These are phyloP conservation scores for Prionailurus bengalensis DNA, from an alignment of 2,113 vertebrate genomes.

Conservation along the genomic window DNA sequence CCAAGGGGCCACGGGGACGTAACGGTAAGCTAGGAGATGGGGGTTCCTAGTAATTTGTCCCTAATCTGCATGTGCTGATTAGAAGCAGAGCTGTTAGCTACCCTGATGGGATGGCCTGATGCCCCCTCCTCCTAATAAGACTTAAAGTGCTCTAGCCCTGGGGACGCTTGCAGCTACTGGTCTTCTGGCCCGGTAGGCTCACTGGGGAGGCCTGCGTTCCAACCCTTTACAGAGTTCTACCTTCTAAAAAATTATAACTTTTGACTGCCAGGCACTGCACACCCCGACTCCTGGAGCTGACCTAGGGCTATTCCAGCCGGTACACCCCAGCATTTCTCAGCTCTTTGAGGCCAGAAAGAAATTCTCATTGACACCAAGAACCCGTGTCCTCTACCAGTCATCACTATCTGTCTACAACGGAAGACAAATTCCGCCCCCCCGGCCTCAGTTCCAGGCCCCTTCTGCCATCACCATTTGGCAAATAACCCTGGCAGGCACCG, in stretches of 20 bases:
- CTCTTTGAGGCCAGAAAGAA: background rate
- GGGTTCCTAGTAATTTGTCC: background rate
- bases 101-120: background rate
- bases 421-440: background rate
- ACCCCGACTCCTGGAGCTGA: background rate
- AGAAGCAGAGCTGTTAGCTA: background rate
- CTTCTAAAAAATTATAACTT: background rate
- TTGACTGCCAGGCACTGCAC: background rate
- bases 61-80: background rate
- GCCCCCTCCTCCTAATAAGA: background rate
- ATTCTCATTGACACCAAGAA: background rate
- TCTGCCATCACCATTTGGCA: background rate
- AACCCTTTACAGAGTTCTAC: background rate
- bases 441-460: background rate
- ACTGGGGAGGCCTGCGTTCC: background rate
- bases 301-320: background rate
- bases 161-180: background rate
- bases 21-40: background rate
- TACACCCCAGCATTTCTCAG: background rate
- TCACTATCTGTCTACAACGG: background rate
- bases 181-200: background rate
- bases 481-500: background rate
- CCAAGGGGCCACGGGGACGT: background rate
- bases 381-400: background rate
- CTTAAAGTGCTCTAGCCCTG: background rate